Evolutionary conservation across 2,797 vertebrate species (phyloP).

Genomic region (Hephaestus fuliginosus): DNA sequence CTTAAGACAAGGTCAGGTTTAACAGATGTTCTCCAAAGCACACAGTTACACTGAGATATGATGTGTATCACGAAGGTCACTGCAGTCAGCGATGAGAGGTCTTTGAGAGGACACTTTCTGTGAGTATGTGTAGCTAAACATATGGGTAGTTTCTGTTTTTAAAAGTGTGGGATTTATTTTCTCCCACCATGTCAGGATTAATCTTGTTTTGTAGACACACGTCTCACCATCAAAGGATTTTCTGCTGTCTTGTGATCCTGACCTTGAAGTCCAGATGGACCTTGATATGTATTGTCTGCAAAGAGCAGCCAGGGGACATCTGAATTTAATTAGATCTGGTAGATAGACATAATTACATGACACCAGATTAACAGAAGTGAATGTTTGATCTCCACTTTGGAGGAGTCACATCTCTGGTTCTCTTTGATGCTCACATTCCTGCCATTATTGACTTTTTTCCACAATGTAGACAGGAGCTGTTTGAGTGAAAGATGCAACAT

Average conservation of each 20-base stretch:
- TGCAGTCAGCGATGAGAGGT: conserved; percentile 11
- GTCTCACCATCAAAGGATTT: conserved; percentile 44
- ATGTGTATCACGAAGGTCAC: conserved; percentile 29
- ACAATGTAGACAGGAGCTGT: not conserved
- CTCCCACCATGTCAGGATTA: conserved; percentile 11
- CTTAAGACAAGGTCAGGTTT: conserved; percentile 28
- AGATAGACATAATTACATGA: conserved; percentile 30
- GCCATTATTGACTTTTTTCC: conserved; percentile 2
- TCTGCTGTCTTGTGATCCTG: conserved; percentile 52
- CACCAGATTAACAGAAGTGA: conserved; percentile 15
- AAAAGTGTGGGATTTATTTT: conserved; percentile 5
- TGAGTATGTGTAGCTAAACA: not conserved
- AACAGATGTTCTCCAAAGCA: conserved; percentile 24
- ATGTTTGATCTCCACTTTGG: conserved; percentile 44
- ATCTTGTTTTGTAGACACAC: conserved; percentile 51
- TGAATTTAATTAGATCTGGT: conserved; percentile 45
- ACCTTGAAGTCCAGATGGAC: conserved; percentile 47
- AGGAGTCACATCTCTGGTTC: not conserved
- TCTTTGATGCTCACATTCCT: conserved; percentile 23
- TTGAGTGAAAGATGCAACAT: conserved; percentile 4
- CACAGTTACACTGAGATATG: conserved; percentile 21
- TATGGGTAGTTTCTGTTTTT: not conserved
- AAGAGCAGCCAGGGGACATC: conserved; percentile 25
- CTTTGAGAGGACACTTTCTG: conserved; percentile 18
- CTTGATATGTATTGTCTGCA: conserved; percentile 15